A percentile compares a stretch with the other conserved stretches of the same genome.
phyloP scores from a whole-genome alignment of 2,797 vertebrate species.

The Gambelia wislizenii region DNA sequence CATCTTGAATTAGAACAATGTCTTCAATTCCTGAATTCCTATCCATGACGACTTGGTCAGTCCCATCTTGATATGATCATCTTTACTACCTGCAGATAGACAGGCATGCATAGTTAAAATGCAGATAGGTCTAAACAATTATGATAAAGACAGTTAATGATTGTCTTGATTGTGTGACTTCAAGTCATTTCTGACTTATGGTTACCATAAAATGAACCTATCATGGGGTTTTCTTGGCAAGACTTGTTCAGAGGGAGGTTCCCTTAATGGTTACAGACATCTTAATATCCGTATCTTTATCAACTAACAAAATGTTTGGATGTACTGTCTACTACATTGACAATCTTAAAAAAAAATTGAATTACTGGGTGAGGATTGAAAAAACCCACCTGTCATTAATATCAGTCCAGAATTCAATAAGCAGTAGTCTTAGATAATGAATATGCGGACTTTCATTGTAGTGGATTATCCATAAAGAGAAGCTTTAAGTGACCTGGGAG shows the following conservation, averaged over 20 bases:
- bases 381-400: neutral
- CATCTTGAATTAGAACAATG: neutral
- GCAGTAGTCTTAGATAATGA: neutral
- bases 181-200: no score
- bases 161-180: no score
- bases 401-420: neutral
- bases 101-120: neutral
- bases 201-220: no score
- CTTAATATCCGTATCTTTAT: neutral
- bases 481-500: neutral
- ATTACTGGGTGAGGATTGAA: neutral
- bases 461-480: neutral
- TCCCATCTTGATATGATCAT: neutral
- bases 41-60: neutral
- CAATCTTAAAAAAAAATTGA: no score
- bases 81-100: neutral
- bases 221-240: no score
- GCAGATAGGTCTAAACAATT: neutral
- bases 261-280: neutral
- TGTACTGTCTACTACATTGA: no score
- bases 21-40: neutral
- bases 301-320: neutral
- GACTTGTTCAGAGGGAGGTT: no score
- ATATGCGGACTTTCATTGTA: neutral
- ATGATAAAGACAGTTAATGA: neutral